phyloP scores from a whole-genome alignment of 2,113 vertebrate genomes.

The Leiothrix lutea region DNA sequence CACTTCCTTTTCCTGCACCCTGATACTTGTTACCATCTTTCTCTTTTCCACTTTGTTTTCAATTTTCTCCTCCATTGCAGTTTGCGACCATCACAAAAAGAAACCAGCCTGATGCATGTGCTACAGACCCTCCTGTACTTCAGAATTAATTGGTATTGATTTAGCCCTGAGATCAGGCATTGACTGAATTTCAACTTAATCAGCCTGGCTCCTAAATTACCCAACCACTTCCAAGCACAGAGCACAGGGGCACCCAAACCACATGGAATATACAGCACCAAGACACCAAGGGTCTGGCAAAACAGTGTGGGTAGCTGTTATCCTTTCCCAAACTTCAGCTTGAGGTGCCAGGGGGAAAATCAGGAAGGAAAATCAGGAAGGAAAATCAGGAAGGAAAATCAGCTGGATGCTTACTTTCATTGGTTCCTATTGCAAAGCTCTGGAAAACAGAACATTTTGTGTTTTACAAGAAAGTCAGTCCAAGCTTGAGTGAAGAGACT shows the following conservation, averaged over 20 bases:
- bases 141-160: conserved; percentile 51
- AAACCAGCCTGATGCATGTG: background rate
- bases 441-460: background rate
- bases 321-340: background rate
- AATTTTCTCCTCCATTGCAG: background rate
- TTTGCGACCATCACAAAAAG: background rate
- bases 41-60: background rate
- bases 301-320: background rate
- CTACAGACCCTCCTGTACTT: background rate
- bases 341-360: background rate
- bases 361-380: background rate
- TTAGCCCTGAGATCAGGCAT: conserved; percentile 31
- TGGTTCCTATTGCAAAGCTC: background rate
- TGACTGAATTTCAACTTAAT: background rate
- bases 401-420: background rate
- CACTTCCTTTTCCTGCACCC: background rate
- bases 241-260: background rate
- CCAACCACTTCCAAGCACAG: background rate
- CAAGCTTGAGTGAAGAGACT: background rate
- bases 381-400: background rate
- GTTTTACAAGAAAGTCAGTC: background rate
- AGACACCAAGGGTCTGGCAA: background rate
- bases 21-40: background rate
- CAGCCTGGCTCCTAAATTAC: background rate
- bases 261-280: background rate